Base-by-base conservation (phyloP, 2,113 vertebrate genomes). In the Chaenogobius annularis region DNA sequence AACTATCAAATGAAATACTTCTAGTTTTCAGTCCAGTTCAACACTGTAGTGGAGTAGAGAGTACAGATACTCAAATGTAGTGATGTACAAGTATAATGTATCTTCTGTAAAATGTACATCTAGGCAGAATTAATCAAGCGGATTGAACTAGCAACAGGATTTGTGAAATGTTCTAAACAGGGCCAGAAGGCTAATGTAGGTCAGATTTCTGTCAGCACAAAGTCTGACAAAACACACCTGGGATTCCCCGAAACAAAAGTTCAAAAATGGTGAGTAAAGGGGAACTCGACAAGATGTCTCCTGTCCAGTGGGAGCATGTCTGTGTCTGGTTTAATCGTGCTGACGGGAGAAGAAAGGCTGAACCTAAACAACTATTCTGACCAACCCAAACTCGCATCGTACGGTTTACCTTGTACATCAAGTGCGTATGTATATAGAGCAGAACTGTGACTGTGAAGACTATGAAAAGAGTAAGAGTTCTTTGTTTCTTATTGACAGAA, bases 201-300 rank as follows among this genome's bases (percentile, higher is more conserved):
- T n/a, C 35, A 12, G 61, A 63, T 43, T 20, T 43, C 61, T n/a
- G 17, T 63, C 35, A 40, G 35, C 35, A 63, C 8, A 12, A 63
- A 40, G 35, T 11, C 35, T n/a, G 35, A 20, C 26, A 40, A 63
- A 63, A 63, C 35, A 63, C 61, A 63, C 35, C 61, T 63, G 61
- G 35, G 17, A 63, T 63, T 63, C 35, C 35, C 14, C 17, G n/a
- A 8, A 63, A 2, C 9, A 19, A 3, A 26, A 12, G 19, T 13
- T 0, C 23, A 35, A 58, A 58, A 20, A 58, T 14, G 31, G 7
- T 40, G 61, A 40, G 61, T 20, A 26, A 61, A 35, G 26, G 26
- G 58, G 26, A 61, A 15, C 9, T 35, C n/a, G 22, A 35, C 58
- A 35, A 58, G 58, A 61, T 35, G 23, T 17, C 26, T 61, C 26